Percentiles rank a stretch among this genome's conserved stretches.
These are phyloP conservation scores for Hippocampus abdominalis DNA, from an alignment of 2,113 vertebrate genomes.

Conservation along the genomic window DNA sequence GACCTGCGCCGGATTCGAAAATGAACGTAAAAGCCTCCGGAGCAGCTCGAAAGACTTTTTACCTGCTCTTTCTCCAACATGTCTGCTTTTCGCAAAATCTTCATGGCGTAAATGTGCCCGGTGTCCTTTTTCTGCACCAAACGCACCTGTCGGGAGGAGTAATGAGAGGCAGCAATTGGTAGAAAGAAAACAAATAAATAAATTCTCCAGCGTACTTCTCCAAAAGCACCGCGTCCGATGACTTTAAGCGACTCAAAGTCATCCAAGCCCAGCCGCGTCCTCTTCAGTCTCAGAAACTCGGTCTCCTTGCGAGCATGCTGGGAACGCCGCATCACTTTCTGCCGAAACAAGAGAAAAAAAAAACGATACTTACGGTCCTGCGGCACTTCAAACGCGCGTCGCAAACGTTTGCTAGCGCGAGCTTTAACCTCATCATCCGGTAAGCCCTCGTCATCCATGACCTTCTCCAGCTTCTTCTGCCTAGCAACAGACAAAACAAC, in stretches of 20 bases:
- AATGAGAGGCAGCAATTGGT: not conserved
- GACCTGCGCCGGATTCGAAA: constrained; percentile 70
- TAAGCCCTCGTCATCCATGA: constrained; percentile 95
- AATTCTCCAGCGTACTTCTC: constrained; percentile 77
- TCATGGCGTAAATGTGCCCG: constrained; percentile 98
- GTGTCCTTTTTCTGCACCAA: constrained; percentile 99
- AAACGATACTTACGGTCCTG: not conserved
- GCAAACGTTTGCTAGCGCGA: not conserved
- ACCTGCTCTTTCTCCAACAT: constrained; percentile 99
- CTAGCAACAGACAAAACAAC: constrained; percentile 37
- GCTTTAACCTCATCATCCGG: constrained; percentile 89
- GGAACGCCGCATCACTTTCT: constrained; percentile 93
- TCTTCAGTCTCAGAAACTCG: constrained; percentile 91
- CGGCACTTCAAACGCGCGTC: not conserved
- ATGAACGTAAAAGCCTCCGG: not conserved
- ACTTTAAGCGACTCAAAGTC: constrained; percentile 98
- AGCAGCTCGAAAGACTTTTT: not conserved
- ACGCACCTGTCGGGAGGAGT: constrained; percentile 77
- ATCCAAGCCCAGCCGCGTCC: constrained; percentile 90
- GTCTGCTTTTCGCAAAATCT: constrained; percentile 95
- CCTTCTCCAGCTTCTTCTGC: constrained; percentile 96
- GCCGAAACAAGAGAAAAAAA: constrained; percentile 5
- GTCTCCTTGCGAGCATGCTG: constrained; percentile 97
- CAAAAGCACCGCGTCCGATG: constrained; percentile 95
- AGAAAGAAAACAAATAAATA: not conserved